Conservation (phyloP, 2,113 vertebrate species). For the Brachyhypopomus gauderio region DNA sequence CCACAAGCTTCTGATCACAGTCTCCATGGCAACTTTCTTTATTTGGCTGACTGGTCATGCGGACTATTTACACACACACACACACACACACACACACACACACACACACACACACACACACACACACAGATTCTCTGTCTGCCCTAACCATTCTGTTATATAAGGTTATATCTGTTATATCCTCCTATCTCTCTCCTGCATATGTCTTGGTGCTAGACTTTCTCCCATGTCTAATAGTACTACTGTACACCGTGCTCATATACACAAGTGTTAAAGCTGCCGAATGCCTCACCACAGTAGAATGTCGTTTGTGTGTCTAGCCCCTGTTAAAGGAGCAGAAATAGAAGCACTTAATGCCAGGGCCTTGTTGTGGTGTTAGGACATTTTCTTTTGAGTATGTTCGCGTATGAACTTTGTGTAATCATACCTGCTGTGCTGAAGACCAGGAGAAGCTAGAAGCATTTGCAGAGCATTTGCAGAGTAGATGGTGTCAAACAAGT, state of each 20-base stretch:
- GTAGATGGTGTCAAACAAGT: constrained; percentile 2
- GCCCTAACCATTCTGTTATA: not conserved
- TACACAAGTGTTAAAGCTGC: constrained; percentile 48
- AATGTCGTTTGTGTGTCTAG: constrained; percentile 43
- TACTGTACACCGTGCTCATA: constrained; percentile 34
- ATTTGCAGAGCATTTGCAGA: not conserved
- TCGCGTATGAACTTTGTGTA: constrained; percentile 1
- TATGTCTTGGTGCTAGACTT: not conserved
- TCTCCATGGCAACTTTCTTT: constrained; percentile 10
- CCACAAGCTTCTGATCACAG: not conserved
- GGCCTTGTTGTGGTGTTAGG: constrained; percentile 4
- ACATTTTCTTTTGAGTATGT: constrained; percentile 5
- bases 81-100: not conserved
- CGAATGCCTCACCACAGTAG: constrained; percentile 26
- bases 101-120: not conserved
- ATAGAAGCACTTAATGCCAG: constrained; percentile 30
- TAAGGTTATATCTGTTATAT: not conserved
- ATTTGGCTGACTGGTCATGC: not conserved
- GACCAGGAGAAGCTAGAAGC: not conserved
- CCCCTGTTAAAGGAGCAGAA: constrained; percentile 17
- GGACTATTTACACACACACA: not conserved
- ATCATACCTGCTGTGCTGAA: constrained; percentile 6
- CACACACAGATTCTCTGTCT: not conserved
- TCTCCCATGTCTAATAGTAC: not conserved
- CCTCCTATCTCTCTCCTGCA: not conserved